These are phyloP conservation scores for Ladona fulva DNA, from an alignment of 1,140 invertebrate species.

Conservation along the genomic window DNA sequence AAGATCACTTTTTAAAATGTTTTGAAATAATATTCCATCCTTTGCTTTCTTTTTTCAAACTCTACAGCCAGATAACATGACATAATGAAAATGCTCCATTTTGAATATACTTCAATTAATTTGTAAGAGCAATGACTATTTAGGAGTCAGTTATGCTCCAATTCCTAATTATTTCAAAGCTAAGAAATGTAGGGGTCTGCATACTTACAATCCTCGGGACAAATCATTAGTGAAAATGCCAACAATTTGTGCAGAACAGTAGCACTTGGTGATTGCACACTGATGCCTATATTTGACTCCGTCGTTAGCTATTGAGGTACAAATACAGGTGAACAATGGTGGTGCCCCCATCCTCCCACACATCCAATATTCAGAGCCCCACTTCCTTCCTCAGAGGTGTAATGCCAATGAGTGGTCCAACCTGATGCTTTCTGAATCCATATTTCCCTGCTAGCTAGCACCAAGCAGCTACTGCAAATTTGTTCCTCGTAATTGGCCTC, in stretches of 20 bases:
- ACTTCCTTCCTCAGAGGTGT: not conserved
- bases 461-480: slow-evolving; percentile 4
- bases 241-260: slow-evolving; percentile 25
- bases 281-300: slow-evolving; percentile 10
- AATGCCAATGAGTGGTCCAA: not conserved
- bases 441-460: slow-evolving; percentile 1
- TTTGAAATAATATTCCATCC: not conserved
- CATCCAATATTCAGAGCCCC: slow-evolving; percentile 10
- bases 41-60: not conserved
- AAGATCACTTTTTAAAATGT: not conserved
- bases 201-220: not conserved
- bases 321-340: slow-evolving; percentile 15
- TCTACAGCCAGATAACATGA: not conserved
- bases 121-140: slow-evolving; percentile 2
- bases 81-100: slow-evolving; percentile 2
- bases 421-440: not conserved
- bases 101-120: not conserved
- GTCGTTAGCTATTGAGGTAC: slow-evolving; percentile 17
- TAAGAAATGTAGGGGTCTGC: slow-evolving; percentile 27
- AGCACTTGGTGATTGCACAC: slow-evolving; percentile 22
- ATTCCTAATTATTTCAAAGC: slow-evolving; percentile 12
- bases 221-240: slow-evolving; percentile 22
- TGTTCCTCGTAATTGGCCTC: not conserved
- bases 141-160: not conserved
- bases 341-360: not conserved